phyloP scores from a whole-genome alignment of 2,797 vertebrate genomes.

The Arrhamphus sclerolepis region DNA sequence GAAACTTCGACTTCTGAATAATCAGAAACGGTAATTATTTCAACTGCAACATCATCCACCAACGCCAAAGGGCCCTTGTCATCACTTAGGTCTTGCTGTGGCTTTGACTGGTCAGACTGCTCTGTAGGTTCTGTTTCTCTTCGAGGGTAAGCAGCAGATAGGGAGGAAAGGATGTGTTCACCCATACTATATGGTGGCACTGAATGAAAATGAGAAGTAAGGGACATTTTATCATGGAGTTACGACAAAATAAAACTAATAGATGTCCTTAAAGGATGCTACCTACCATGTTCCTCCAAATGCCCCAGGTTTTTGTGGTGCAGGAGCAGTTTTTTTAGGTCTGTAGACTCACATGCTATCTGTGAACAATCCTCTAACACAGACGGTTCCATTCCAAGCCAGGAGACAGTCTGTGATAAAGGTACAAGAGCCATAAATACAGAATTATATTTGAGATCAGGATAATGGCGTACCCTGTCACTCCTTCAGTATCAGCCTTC shows the following conservation, averaged over 20 bases:
- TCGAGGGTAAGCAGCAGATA: slow-evolving; percentile 27
- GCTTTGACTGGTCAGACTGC: slow-evolving; percentile 13
- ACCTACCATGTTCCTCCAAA: slow-evolving; percentile 67
- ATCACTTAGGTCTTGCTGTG: neutral
- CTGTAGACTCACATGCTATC: slow-evolving; percentile 65
- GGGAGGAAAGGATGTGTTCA: slow-evolving; percentile 61
- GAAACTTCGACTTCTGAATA: slow-evolving; percentile 68
- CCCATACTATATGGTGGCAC: slow-evolving; percentile 68
- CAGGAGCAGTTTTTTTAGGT: slow-evolving; percentile 69
- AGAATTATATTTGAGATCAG: no score
- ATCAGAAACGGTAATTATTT: slow-evolving; percentile 65
- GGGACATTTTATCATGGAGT: neutral
- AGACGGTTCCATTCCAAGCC: slow-evolving; percentile 65
- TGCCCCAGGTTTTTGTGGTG: slow-evolving; percentile 65
- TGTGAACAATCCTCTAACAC: slow-evolving; percentile 68
- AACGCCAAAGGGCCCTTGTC: slow-evolving; percentile 47
- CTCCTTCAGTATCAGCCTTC: no score
- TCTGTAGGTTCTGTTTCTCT: slow-evolving; percentile 22
- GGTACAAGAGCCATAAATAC: neutral
- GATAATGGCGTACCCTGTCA: no score
- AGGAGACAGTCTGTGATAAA: slow-evolving; percentile 70
- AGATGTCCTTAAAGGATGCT: neutral
- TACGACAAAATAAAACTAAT: neutral
- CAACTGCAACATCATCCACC: slow-evolving; percentile 52
- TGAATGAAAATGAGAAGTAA: slow-evolving; percentile 22